These are phyloP conservation scores for Eunapius fragilis DNA, from an alignment of 37 sponge, comb jelly and placozoan genomes.

Conservation along the genomic window DNA sequence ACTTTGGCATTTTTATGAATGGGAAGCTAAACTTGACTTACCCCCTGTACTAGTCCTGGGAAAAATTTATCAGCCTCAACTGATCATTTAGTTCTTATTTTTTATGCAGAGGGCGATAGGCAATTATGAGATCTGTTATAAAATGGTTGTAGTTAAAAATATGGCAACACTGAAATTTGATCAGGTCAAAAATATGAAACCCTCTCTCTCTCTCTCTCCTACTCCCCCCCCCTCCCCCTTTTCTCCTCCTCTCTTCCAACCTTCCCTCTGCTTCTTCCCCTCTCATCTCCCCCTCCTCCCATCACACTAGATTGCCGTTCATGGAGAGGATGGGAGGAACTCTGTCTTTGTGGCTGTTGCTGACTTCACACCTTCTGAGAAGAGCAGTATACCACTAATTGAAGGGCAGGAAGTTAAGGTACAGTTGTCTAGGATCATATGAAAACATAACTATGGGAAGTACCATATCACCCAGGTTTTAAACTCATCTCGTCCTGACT, in stretches of 20 bases:
- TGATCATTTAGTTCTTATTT: too few relatives aligned
- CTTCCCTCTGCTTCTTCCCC: neutral
- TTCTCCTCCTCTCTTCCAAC: neutral
- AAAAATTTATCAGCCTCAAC: too few relatives aligned
- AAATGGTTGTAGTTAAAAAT: too few relatives aligned
- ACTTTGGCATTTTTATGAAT: too few relatives aligned
- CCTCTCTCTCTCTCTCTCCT: too few relatives aligned
- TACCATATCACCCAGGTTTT: conserved; percentile 47
- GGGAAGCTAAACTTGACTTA: too few relatives aligned
- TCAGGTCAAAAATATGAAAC: too few relatives aligned
- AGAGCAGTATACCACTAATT: conserved; percentile 31
- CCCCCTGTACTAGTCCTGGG: too few relatives aligned
- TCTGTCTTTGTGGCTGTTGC: conserved; percentile 49
- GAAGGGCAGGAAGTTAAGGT: conserved; percentile 65
- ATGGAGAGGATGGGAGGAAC: neutral
- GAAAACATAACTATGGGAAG: neutral
- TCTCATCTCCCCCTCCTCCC: neutral
- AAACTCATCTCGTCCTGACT: conserved; percentile 43
- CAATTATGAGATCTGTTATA: too few relatives aligned
- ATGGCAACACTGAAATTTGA: too few relatives aligned
- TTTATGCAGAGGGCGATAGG: too few relatives aligned
- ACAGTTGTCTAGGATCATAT: neutral
- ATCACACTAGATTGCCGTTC: neutral
- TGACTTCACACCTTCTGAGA: conserved; percentile 45
- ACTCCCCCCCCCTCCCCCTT: too few relatives aligned